Evolutionary conservation across 2,113 vertebrate species (phyloP).

Genomic region (Bungarus multicinctus): DNA sequence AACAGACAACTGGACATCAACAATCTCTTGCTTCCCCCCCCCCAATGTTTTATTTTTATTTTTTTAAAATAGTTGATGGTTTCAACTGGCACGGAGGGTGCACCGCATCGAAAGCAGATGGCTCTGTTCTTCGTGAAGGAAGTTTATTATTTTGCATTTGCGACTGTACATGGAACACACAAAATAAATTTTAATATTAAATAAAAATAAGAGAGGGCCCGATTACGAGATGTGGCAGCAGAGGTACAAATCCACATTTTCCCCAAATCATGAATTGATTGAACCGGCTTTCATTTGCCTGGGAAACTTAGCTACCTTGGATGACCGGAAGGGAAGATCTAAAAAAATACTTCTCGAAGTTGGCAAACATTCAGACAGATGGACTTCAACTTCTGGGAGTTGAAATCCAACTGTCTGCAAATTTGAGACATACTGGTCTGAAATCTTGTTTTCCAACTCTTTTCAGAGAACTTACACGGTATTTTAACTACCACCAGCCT

Average conservation of each 20-base stretch:
- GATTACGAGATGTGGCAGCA: background rate
- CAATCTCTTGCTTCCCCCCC: background rate
- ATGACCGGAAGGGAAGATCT: background rate
- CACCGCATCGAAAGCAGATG: background rate
- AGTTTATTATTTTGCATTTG: conserved; percentile 9
- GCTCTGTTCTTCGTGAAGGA: background rate
- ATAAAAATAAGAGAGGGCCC: background rate
- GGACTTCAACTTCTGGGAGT: background rate
- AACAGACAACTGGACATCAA: background rate
- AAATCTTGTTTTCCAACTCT: background rate
- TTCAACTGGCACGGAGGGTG: background rate
- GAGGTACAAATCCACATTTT: background rate
- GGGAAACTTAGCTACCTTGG: background rate
- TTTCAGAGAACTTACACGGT: background rate
- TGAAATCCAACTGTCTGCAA: background rate
- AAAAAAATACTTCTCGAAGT: background rate
- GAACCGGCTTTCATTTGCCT: background rate
- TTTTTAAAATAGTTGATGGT: background rate
- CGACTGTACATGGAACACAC: background rate
- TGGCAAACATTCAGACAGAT: background rate
- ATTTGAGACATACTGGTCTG: background rate
- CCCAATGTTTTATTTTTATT: background rate
- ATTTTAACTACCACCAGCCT: background rate
- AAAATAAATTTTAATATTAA: background rate
- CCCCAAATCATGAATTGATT: background rate